Base-by-base conservation (phyloP, 2,888 invertebrate genomes). In the Elmis aenea region DNA sequence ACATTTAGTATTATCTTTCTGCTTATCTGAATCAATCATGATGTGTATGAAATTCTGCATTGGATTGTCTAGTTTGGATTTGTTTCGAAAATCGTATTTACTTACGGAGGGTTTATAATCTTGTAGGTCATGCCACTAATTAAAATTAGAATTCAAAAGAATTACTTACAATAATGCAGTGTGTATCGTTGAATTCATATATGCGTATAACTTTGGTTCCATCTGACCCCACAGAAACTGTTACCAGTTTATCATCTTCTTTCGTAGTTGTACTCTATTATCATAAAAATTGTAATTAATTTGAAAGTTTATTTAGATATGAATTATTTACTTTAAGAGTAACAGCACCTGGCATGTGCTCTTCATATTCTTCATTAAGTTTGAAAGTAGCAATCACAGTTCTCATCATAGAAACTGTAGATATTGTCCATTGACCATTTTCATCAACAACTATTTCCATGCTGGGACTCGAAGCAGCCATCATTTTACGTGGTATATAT, bases 401-500 rank as follows among this genome's bases (percentile, higher is more conserved):
- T 44, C 76, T 69, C 26, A 81, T 48, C 28, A 78, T 51, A 0
- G 80, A 77, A 11, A 69, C 63, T 33, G 70, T 75, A 46, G 74
- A 75, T 13, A 81, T 73, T 0, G 68, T 71, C 76, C 79, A 80
- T 26, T 62, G 63, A 2, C 76, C 76, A 31, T 69, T 72, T 24
- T 77, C 73, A 25, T 62, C 50, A 33, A 68, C 48, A 10, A 60
- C 58, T 13, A 82, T 76, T 62, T 78, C 76, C 68, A 82, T 66
- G 2, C 70, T 55, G 3, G 81, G 81, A 38, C 73, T 77, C 22
- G 78, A 71, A 55, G 74, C 63, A 11, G 67, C 54, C 75, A 81
- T 79, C 75, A 81, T 76, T 68, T 79, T 79, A 41, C 81, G 69
- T 1, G 75, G 74, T 57, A 82, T 67, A 46, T 70, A 81, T 22